phyloP scores from a whole-genome alignment of 2,797 vertebrate species.

The Lemur catta region DNA sequence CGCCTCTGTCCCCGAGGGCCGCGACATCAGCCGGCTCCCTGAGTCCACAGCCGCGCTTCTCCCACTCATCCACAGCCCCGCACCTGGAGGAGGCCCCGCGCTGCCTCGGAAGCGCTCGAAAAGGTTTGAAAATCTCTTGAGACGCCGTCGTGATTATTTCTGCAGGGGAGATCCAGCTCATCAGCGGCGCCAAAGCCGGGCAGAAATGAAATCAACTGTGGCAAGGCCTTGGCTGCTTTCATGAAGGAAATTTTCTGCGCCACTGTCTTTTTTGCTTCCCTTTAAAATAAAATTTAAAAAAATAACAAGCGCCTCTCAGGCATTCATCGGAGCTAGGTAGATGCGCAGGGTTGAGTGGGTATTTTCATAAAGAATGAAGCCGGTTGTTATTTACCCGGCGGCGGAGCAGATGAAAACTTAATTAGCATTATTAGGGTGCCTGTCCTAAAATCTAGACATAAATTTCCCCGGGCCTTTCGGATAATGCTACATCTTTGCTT shows the following conservation, averaged over 20 bases:
- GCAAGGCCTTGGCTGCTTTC: conserved; percentile 29
- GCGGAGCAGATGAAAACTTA: conserved; percentile 63
- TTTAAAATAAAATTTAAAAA: conserved; percentile 74
- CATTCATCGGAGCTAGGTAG: conserved; percentile 31
- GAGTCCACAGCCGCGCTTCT: background rate
- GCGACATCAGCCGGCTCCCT: background rate
- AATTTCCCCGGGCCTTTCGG: conserved; percentile 57
- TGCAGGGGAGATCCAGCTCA: background rate
- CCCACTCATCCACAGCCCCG: background rate
- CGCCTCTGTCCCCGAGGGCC: background rate
- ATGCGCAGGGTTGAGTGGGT: background rate
- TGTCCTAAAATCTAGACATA: conserved; percentile 56
- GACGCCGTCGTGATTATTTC: background rate
- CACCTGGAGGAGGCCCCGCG: background rate
- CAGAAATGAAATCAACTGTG: conserved; percentile 11
- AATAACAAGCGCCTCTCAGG: conserved; percentile 75
- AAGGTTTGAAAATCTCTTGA: background rate
- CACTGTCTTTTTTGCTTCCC: conserved; percentile 60
- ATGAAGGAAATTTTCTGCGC: conserved; percentile 69
- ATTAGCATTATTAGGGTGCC: conserved; percentile 63
- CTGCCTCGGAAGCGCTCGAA: background rate
- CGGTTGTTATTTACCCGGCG: conserved; percentile 36
- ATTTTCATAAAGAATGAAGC: conserved; percentile 28
- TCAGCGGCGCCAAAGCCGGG: background rate
- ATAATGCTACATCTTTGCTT: conserved; percentile 53